Percentiles rank a stretch among this genome's conserved stretches.
Conservation (phyloP, 2,113 vertebrate genomes). For the Cyanistes caeruleus region DNA sequence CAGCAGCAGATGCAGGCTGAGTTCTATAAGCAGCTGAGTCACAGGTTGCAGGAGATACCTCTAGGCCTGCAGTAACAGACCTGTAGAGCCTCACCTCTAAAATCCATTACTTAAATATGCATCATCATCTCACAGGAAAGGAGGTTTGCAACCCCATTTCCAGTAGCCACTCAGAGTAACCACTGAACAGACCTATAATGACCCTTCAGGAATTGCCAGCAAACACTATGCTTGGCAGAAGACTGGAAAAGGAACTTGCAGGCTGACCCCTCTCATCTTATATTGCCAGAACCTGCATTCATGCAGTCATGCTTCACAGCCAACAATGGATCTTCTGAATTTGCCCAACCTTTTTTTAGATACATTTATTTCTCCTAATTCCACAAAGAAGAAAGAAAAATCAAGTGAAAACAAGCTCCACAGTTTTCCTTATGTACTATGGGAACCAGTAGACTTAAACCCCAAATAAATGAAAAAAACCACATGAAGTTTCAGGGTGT, state of each 20-base stretch:
- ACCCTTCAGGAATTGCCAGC: neutral
- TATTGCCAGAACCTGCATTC: neutral
- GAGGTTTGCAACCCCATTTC: neutral
- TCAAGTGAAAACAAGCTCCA: neutral
- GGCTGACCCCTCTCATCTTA: neutral
- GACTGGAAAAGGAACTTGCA: neutral
- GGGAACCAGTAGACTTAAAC: neutral
- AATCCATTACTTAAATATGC: neutral
- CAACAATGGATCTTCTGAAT: neutral
- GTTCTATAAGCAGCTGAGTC: neutral
- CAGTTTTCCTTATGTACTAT: neutral
- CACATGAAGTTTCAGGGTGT: neutral
- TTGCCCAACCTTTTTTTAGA: neutral
- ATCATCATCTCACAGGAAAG: neutral
- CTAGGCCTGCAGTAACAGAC: neutral
- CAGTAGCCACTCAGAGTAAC: neutral
- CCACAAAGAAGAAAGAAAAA: neutral
- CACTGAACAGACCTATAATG: neutral
- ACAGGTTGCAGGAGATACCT: neutral
- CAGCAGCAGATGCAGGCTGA: neutral
- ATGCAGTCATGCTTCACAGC: neutral
- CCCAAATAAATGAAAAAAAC: neutral
- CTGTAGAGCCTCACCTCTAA: neutral
- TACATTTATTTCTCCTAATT: neutral
- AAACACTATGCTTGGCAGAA: neutral